Base-by-base conservation (phyloP, 2,888 invertebrate species). In the Hipparchia semele region DNA sequence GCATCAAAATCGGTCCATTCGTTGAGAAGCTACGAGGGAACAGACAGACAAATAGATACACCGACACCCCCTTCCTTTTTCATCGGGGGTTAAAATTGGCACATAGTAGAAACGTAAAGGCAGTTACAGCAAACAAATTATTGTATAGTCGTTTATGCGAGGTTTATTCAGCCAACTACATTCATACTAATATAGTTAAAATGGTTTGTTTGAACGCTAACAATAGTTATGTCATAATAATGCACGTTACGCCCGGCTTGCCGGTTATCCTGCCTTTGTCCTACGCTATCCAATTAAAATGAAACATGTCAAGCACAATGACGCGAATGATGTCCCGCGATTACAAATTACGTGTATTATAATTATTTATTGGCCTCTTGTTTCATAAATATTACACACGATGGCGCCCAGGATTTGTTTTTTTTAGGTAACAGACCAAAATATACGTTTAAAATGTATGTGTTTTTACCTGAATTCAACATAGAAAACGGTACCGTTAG, bases 201-300 rank as follows among this genome's bases (percentile, higher is more conserved):
- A 84, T 82, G 80, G 79, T 80, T 82, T 84, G 86, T 86, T 84
- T 81, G 86, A 84, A 84, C 83, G 83, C 75, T 84, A 89, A 92
- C 90, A 91, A 92, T 91, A 12, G 59, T 23, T 59, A 87, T 86
- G 87, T 86, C 87, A 87, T 90, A 90, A 91, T 91, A 90, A 87
- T 85, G 12, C 81, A 81, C 82, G 82, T 82, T 81, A 79, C 78
- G 78, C 74, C 75, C 80, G 77, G 76, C 77, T 74, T 78, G 83
- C 85, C 85, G 82, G 84, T 84, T 83, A 83, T 81, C 79, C 80
- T 79, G 81, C 86, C 82, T 88, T 89, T 90, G 90, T 90, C 84
- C 87, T 82, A 79, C 80, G 83, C 86, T 85, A 90, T 88, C 90
- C 91, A 92, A 91, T 92, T 91, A 91, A 89, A 88, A 88, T 87